A percentile compares a stretch with the other conserved stretches of the same genome.
Conservation (phyloP, 1,140 invertebrate species). For the Lasioglossum baleicum region DNA sequence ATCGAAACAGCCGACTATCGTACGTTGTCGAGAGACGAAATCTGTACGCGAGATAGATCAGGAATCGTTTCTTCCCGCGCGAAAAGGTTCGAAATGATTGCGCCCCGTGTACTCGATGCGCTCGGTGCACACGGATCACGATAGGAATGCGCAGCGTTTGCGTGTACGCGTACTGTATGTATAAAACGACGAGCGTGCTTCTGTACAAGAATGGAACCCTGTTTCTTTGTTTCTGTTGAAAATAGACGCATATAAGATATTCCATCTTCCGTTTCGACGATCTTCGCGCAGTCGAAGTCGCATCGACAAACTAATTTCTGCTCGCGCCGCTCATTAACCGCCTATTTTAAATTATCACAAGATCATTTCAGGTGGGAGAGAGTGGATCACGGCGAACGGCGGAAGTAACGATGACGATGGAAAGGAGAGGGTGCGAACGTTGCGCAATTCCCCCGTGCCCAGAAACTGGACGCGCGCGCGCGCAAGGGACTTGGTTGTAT, state of each 20-base stretch:
- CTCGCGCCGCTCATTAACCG: too few species aligned
- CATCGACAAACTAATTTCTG: too few species aligned
- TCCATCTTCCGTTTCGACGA: too few species aligned
- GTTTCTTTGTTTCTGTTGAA: too few species aligned
- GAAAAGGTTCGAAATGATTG: constrained; percentile 22
- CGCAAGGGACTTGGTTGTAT: constrained; percentile 66
- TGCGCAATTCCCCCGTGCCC: constrained; percentile 55
- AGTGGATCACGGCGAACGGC: too few species aligned
- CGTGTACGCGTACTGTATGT: constrained; percentile 3
- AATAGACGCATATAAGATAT: too few species aligned
- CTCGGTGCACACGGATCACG: constrained; percentile 10
- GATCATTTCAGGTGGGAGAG: too few species aligned
- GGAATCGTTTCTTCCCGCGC: constrained; percentile 26
- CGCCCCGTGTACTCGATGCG: not conserved
- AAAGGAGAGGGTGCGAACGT: constrained; percentile 11
- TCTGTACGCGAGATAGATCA: not conserved
- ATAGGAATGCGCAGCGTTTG: constrained; percentile 46
- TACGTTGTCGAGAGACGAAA: not conserved
- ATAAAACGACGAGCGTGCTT: not conserved
- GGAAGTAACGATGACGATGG: not conserved
- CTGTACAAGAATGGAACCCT: too few species aligned
- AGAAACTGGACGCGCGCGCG: constrained; percentile 43
- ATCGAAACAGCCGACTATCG: too few species aligned
- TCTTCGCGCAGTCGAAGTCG: too few species aligned
- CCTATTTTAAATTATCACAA: too few species aligned